Conservation (phyloP, 2,113 vertebrate genomes). For the Amia ocellicauda region DNA sequence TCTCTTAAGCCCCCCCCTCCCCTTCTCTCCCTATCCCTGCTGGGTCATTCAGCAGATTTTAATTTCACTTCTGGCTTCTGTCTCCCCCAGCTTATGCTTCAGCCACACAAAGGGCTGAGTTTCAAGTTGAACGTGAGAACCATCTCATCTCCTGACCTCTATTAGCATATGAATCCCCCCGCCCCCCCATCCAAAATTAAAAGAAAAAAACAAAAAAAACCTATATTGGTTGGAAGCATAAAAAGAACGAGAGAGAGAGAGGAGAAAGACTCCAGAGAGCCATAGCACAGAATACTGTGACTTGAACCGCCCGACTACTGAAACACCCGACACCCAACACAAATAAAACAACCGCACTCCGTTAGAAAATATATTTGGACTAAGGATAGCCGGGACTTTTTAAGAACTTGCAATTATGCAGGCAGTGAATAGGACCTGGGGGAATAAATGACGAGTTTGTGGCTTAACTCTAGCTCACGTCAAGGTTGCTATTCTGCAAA, state of each 20-base stretch:
- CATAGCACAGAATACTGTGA: no score
- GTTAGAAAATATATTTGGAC: no score
- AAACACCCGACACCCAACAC: no score
- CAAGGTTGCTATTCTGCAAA: no score
- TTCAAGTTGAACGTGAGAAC: conserved; percentile 90
- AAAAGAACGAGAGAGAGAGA: conserved; percentile 25
- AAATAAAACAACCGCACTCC: no score
- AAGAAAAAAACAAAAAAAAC: conserved; percentile 55
- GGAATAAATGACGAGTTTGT: no score
- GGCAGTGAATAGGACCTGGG: no score
- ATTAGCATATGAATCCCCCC: conserved; percentile 89
- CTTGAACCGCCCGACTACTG: no score
- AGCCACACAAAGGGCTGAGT: conserved; percentile 78
- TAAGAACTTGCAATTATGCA: no score
- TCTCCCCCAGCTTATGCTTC: conserved; percentile 67
- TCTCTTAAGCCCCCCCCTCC: conserved; percentile 16
- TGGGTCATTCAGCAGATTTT: conserved; percentile 72
- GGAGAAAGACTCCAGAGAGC: conserved; percentile 24
- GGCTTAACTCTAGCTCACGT: no score
- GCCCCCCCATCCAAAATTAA: no score
- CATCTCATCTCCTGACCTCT: conserved; percentile 86
- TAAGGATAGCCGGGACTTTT: no score
- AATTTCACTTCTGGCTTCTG: conserved; percentile 75
- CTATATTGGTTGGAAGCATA: conserved; percentile 35
- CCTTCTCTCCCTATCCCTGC: conserved; percentile 57